Evolutionary conservation across 2,797 vertebrate species (phyloP).

Genomic region (Cyprinodon diabolis): DNA sequence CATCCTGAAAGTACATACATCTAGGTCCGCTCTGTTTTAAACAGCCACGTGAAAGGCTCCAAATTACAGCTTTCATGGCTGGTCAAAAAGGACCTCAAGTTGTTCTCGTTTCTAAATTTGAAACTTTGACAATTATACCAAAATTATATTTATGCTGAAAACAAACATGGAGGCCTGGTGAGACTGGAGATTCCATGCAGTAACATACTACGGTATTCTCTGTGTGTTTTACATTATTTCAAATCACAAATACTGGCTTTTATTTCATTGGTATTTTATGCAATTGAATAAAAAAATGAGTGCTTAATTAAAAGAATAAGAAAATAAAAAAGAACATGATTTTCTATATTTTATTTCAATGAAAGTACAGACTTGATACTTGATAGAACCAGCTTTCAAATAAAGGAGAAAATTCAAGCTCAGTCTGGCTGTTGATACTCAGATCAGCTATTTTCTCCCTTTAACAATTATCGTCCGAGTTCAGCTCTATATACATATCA

Average conservation of each 20-base stretch:
- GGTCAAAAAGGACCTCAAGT: conserved; percentile 49
- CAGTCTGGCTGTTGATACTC: background rate
- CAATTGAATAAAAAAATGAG: background rate
- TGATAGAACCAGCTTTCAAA: conserved; percentile 4
- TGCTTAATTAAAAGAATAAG: background rate
- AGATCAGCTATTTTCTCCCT: background rate
- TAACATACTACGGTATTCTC: background rate
- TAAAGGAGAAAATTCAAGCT: background rate
- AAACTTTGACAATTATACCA: conserved; percentile 44
- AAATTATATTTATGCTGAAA: conserved; percentile 50
- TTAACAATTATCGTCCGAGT: background rate
- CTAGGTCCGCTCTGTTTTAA: conserved; percentile 23
- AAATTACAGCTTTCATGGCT: conserved; percentile 55
- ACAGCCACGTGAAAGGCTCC: conserved; percentile 10
- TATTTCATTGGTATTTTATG: background rate
- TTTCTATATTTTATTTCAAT: background rate
- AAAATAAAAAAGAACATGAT: background rate
- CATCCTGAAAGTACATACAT: conserved; percentile 45
- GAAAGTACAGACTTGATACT: background rate
- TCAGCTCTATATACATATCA: background rate
- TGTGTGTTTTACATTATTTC: background rate
- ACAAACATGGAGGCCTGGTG: conserved; percentile 23
- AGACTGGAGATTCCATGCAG: conserved; percentile 2
- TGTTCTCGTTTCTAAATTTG: conserved; percentile 56
- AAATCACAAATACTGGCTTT: background rate